Base-by-base conservation (phyloP, 2,797 vertebrate species). In the Neosilurus hyrtlii region DNA sequence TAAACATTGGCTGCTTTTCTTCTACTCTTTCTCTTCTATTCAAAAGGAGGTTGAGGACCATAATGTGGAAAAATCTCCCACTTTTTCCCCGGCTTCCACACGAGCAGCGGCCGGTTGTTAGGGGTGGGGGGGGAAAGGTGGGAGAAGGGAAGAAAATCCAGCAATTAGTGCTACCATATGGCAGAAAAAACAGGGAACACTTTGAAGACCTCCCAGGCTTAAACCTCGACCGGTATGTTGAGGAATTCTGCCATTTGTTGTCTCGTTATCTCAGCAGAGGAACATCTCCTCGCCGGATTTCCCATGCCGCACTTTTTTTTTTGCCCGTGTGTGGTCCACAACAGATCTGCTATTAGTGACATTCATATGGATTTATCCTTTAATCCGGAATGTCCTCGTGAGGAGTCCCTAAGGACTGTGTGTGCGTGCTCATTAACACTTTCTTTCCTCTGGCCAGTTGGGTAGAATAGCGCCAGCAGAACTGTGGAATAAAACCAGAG, bases 131-230 rank as follows among this genome's bases (percentile, higher is more conserved):
- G 9, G 16, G 4, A 26, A 9, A 18, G n/a, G 15, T 18, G 20
- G 43, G 22, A 35, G 52, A 35, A 62, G 54, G 57, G 11, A 11
- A 43, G 43, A 91, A 92, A 89, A 30, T 30, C 30, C 89, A 83
- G 93, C 93, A 95, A 94, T 94, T 94, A 95, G 93, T 91, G 91
- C 89, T 89, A 90, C 94, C 94, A 95, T 95, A 95, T 95, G 94
- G 93, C 85, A 71, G 88, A 90, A 90, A 93, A 90, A 77, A 24
- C 2, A 73, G 86, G 59, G 90, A 89, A 88, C 79, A 86, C 92
- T 94, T 94, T 93, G 92, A 92, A 93, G 90, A 92, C 90, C 90
- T 92, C 91, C 91, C 91, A 93, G 92, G 83, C 91, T 78, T 91
- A 92, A 93, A 92, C 79, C 57, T 91, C 90, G 88, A 89, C 91